Evolutionary conservation across 2,113 vertebrate genomes (phyloP).

Genomic region (Zosterops japonicus): DNA sequence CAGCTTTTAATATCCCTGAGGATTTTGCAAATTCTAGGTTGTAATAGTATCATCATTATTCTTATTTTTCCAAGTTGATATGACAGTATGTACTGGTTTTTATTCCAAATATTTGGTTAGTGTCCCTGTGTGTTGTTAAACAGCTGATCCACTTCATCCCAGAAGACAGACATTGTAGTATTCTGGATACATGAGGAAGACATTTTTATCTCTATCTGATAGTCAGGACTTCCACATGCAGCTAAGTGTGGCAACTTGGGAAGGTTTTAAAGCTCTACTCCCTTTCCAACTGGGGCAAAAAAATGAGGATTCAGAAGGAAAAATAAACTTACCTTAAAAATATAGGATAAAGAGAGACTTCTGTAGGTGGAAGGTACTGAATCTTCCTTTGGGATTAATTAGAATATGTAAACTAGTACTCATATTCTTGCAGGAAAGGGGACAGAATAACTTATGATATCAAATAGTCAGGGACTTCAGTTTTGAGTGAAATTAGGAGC

Average conservation of each 20-base stretch:
- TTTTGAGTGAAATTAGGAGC: slow-evolving; percentile 17
- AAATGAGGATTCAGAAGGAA: background rate
- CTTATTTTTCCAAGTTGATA: background rate
- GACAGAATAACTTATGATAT: slow-evolving; percentile 8
- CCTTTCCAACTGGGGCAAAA: background rate
- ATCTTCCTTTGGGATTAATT: slow-evolving; percentile 44
- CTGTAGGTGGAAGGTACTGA: background rate
- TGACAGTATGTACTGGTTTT: background rate
- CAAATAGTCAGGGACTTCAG: background rate
- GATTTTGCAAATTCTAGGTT: background rate
- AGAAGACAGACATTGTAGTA: background rate
- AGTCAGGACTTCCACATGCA: background rate
- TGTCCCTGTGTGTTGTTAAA: background rate
- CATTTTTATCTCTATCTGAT: background rate
- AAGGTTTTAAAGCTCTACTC: background rate
- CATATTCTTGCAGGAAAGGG: background rate
- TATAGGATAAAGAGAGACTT: background rate
- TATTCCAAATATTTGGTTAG: background rate
- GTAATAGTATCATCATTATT: background rate
- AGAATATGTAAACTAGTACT: slow-evolving; percentile 29
- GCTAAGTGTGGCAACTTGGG: background rate
- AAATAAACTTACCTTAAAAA: slow-evolving; percentile 21
- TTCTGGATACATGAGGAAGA: background rate
- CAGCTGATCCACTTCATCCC: background rate
- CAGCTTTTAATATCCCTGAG: background rate